Evolutionary conservation across 2,888 invertebrate species (phyloP).

Genomic region (Rotaria macrura): DNA sequence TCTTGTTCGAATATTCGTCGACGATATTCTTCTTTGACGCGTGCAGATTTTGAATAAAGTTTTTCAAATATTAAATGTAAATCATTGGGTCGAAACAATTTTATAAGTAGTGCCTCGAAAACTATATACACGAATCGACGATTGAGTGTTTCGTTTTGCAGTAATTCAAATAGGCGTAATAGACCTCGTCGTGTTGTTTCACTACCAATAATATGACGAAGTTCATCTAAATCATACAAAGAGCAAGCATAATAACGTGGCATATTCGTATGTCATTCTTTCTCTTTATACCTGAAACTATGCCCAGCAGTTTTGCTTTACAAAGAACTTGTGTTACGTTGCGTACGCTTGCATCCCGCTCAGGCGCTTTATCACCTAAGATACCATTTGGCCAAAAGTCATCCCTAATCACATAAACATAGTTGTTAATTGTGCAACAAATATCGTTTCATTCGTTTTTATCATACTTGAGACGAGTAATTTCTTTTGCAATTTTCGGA

Average conservation of each 20-base stretch:
- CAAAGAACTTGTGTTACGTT: slow-evolving; percentile 72
- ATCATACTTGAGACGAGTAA: slow-evolving; percentile 68
- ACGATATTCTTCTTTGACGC: slow-evolving; percentile 14
- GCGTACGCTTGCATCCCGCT: slow-evolving; percentile 56
- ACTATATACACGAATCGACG: slow-evolving; percentile 71
- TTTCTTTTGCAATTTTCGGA: slow-evolving; percentile 73
- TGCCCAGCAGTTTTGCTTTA: slow-evolving; percentile 70
- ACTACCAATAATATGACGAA: slow-evolving; percentile 75
- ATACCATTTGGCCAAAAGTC: slow-evolving; percentile 57
- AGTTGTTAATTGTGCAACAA: too few species aligned
- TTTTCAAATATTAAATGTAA: slow-evolving; percentile 11
- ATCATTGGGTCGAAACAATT: slow-evolving; percentile 57
- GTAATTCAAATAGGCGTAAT: slow-evolving; percentile 71
- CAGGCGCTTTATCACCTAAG: slow-evolving; percentile 54
- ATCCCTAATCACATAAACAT: too few species aligned
- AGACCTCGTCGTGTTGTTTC: slow-evolving; percentile 74
- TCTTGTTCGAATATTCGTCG: not conserved
- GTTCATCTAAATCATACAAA: slow-evolving; percentile 66
- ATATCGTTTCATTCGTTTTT: too few species aligned
- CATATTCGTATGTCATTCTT: too few species aligned
- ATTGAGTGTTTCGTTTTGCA: slow-evolving; percentile 74
- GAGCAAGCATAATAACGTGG: too few species aligned
- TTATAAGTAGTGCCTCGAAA: slow-evolving; percentile 67
- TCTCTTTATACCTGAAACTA: slow-evolving; percentile 60
- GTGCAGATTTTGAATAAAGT: not conserved